A percentile compares a stretch with the other conserved stretches of the same genome.
phyloP scores from a whole-genome alignment of 2,797 vertebrate species.

The Pseudopleuronectes americanus region DNA sequence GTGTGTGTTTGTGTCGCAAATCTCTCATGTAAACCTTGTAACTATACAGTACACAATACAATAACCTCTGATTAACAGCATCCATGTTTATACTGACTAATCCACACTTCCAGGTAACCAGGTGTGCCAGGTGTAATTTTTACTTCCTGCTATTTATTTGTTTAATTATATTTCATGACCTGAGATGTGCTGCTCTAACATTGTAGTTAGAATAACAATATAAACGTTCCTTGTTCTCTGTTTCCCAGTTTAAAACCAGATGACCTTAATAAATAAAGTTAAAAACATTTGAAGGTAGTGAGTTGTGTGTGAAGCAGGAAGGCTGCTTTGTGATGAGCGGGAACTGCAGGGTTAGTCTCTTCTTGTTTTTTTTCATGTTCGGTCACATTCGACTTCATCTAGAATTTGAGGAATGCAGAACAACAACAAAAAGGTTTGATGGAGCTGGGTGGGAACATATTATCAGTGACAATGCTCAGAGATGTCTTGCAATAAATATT shows the following conservation, averaged over 20 bases:
- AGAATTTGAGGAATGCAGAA: background rate
- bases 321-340: background rate
- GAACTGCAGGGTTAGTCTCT: slow-evolving; percentile 1
- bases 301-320: background rate
- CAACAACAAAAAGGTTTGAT: slow-evolving; percentile 6
- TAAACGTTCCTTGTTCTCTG: too few relatives aligned
- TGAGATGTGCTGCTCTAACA: background rate
- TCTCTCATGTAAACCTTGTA: too few relatives aligned
- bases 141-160: too few relatives aligned
- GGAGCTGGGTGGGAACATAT: background rate
- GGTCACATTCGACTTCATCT: too few relatives aligned
- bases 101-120: background rate
- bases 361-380: background rate
- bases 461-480: background rate
- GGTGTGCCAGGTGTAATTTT: too few relatives aligned
- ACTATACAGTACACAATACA: too few relatives aligned
- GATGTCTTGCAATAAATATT: slow-evolving; percentile 4
- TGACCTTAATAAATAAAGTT: background rate
- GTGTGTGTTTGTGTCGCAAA: too few relatives aligned
- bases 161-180: background rate
- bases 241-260: too few relatives aligned
- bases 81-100: too few relatives aligned
- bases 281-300: background rate
- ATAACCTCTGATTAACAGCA: too few relatives aligned
- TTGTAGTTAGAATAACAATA: too few relatives aligned